Evolutionary conservation across 1,140 invertebrate genomes (phyloP), one percentile per base, ranked within the genome.

Genomic region (Periplaneta americana): DNA sequence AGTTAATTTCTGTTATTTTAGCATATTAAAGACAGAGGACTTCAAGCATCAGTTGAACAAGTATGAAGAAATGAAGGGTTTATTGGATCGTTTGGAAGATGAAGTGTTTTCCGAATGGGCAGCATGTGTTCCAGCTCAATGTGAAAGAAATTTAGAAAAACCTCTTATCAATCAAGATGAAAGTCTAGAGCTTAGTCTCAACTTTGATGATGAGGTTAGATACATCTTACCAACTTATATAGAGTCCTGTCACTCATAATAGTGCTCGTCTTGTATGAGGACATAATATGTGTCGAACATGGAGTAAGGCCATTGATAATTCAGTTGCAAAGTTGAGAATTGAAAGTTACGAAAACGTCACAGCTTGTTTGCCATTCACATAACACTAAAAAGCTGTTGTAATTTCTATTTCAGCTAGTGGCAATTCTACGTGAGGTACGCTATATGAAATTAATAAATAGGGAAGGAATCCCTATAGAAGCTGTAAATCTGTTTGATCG

Each of bases 391-490:
- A n/a, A n/a, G n/a, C n/a, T 66, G 48, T 66, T 66, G 6, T 66
- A 11, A n/a, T 48, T 36, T 37, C 0, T 82, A 78, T 78, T 84
- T 57, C 80, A 87, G 86, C 79, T 87, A 22, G 83, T 80, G 34
- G 85, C 84, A 31, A 34, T 87, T 6, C 57, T 95, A 31, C 88
- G 90, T 32, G 93, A 94, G 88, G 90, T 92, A 36, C 90, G 90
- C 13, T 94, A 93, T 84, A 89, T 94, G 88, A 91, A 90, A 28
- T 89, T 91, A 75, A 88, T 93, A 81, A 87, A 92, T 35, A 91
- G 90, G 83, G 88, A 91, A 18, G 85, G 88, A 76, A 85, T 91
- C 79, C 91, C 92, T 4, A 83, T 87, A 33, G 91, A 92, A 85
- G 93, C 91, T 0, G 74, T 88, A 17, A 88, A 91, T 18, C 84